Percentiles rank a stretch among this genome's conserved stretches.
Evolutionary conservation across 2,888 invertebrate species (phyloP).

Genomic region (Barypeithes pellucidus): DNA sequence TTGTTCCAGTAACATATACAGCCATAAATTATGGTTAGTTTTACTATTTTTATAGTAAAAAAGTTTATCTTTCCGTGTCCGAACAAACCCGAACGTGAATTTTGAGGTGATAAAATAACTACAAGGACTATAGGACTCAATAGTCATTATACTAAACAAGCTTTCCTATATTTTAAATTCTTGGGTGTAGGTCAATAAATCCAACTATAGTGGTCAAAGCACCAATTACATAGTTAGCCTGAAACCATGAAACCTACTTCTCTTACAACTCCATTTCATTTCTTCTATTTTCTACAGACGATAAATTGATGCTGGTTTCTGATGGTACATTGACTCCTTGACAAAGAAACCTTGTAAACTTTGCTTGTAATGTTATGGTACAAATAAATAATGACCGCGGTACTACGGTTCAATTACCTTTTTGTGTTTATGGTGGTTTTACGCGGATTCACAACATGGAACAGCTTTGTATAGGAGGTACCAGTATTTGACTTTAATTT

Average conservation of each 20-base stretch:
- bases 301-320: conserved; percentile 38
- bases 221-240: conserved; percentile 12
- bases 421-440: conserved; percentile 26
- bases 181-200: conserved; percentile 7
- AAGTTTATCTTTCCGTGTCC: no score
- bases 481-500: no score
- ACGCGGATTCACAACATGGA: conserved; percentile 23
- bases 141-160: background rate
- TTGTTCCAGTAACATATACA: no score
- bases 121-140: no score
- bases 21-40: no score
- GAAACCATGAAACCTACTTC: conserved; percentile 20
- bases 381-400: conserved; percentile 42
- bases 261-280: conserved; percentile 1
- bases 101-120: no score
- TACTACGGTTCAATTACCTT: conserved; percentile 32
- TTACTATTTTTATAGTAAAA: no score
- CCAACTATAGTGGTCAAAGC: background rate
- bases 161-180: background rate
- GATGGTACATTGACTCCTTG: conserved; percentile 42
- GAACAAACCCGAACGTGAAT: no score
- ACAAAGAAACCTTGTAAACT: conserved; percentile 48
- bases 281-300: conserved; percentile 36
- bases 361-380: conserved; percentile 34
- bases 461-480: background rate